Percentiles rank a stretch among this genome's conserved stretches.
These are phyloP conservation scores for Meloidogyne floridensis DNA, from an alignment of 1,140 invertebrate genomes.

Conservation along the genomic window DNA sequence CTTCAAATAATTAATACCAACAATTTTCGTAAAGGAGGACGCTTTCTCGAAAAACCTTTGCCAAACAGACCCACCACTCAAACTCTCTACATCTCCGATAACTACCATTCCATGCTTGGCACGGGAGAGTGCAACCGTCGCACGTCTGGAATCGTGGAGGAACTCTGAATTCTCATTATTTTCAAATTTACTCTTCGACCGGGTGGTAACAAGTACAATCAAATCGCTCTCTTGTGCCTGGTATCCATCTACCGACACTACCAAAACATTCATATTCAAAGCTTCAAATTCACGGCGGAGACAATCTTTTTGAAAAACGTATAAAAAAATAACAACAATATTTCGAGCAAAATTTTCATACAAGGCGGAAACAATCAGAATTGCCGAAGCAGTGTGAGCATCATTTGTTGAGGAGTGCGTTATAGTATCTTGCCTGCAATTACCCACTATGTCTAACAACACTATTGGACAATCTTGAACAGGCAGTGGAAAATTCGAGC, in stretches of 20 bases:
- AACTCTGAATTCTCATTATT: neutral
- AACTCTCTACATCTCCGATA: neutral
- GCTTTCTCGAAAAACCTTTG: neutral
- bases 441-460: neutral
- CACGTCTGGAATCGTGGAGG: neutral
- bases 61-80: neutral
- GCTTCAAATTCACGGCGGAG: neutral
- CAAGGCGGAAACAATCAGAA: neutral
- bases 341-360: neutral
- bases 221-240: neutral
- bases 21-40: neutral
- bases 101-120: neutral
- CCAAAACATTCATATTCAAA: neutral
- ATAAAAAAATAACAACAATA: constrained; percentile 11
- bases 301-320: neutral
- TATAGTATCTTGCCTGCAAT: neutral
- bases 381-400: neutral
- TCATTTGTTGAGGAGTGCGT: neutral
- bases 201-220: neutral
- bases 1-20: neutral
- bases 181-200: neutral
- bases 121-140: neutral
- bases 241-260: neutral
- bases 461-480: constrained; percentile 12
- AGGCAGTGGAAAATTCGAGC: neutral